Evolutionary conservation across 2,888 invertebrate genomes (phyloP), one percentile per base, ranked within the genome.

Genomic region (Chrysodeixis includens): DNA sequence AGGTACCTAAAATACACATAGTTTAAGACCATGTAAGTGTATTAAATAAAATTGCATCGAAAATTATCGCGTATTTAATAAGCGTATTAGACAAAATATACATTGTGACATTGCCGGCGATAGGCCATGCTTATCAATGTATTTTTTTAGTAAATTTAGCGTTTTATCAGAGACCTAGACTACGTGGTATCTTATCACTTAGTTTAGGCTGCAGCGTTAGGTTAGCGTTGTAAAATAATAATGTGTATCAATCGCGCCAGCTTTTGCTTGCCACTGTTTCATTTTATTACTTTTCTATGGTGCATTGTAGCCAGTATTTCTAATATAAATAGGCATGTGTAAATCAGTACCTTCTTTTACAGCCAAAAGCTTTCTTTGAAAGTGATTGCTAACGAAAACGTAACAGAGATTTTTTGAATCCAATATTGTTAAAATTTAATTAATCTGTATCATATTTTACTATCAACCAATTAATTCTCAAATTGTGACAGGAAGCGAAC

Each of bases 131-230:
- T 93, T 93, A 93, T 93, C 93, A 77, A 74, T 62, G 69, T 74
- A 62, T 82, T 88, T 90, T 91, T 93, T 93, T 90, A 86, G 87
- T 88, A 88, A 92, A 90, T 92, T 93, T 91, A 91, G 92, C 89
- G 84, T 88, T 92, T 94, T 94, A 94, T 94, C 94, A 81, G 86
- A 88, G 84, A 90, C 93, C 93, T 94, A 94, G 94, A 92, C 90
- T 87, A 86, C 86, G 69, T 75, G 88, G 86, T 93, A 94, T 79
- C 87, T 89, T 94, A 94, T 94, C 94, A 49, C 62, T 74, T 84
- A 85, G 89, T 89, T 88, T 92, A 91, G 92, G 91, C 90, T 89
- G 83, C 83, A 78, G 66, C 49, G 69, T 66, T 81, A 74, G 66
- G 61, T 66, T 67, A 75, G 44, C 49, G 35, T 57, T 75, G 69